These are phyloP conservation scores for Pteropus rufus DNA, from an alignment of 2,797 vertebrate genomes.

Conservation along the genomic window DNA sequence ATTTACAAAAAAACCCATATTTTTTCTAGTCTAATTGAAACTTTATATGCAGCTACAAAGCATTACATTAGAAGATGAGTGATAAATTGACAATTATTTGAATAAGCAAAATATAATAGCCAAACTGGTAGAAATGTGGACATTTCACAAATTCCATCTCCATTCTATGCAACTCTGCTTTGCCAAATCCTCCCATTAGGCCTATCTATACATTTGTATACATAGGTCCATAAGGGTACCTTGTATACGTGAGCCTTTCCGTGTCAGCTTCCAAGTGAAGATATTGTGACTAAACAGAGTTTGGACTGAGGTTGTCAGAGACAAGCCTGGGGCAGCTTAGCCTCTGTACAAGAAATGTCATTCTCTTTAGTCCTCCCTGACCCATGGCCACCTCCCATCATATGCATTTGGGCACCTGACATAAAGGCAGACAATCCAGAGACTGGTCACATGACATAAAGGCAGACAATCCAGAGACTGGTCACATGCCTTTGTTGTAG, in stretches of 20 bases:
- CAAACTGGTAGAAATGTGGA: neutral
- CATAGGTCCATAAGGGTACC: accelerated
- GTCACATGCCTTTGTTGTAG: neutral
- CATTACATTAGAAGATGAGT: neutral
- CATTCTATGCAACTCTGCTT: neutral
- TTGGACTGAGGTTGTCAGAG: neutral
- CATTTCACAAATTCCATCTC: neutral
- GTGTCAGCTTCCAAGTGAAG: neutral
- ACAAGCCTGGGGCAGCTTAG: neutral
- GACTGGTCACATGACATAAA: neutral
- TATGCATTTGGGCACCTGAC: neutral
- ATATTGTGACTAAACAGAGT: neutral
- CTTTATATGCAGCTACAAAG: neutral
- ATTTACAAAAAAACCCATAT: neutral
- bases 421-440: neutral
- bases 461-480: neutral
- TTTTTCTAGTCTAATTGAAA: neutral
- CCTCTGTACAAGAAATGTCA: neutral
- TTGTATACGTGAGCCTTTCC: neutral
- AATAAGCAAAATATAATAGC: neutral
- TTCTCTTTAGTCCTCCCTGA: neutral
- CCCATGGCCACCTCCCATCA: neutral
- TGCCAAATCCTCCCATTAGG: neutral
- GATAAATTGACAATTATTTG: neutral
- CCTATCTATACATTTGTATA: neutral